These are phyloP conservation scores for Allacma fusca DNA, from an alignment of 2,888 invertebrate species.

Conservation along the genomic window DNA sequence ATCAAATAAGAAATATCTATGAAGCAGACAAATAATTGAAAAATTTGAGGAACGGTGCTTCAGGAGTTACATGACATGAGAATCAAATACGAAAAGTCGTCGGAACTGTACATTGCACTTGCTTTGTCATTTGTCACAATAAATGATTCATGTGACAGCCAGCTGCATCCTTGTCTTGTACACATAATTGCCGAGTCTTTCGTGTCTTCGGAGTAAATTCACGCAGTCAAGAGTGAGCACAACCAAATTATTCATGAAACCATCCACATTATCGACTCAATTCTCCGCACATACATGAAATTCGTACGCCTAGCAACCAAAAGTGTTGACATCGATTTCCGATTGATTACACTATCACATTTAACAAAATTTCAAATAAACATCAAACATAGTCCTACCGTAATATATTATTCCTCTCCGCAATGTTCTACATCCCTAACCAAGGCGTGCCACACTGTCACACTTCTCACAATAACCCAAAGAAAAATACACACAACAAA, in stretches of 20 bases:
- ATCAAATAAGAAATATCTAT: too few relatives aligned
- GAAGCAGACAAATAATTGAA: too few relatives aligned
- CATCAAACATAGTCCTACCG: not conserved
- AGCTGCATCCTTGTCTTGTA: not conserved
- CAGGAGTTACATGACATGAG: too few relatives aligned
- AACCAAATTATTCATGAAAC: not conserved
- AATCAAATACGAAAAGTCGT: too few relatives aligned
- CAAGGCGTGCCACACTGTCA: too few relatives aligned
- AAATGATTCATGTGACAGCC: not conserved
- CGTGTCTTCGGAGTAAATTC: not conserved
- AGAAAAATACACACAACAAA: too few relatives aligned
- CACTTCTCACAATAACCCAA: too few relatives aligned
- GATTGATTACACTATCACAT: conserved; percentile 21
- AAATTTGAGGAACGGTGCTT: too few relatives aligned
- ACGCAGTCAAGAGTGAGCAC: not conserved
- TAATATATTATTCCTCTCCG: not conserved
- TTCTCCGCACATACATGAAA: not conserved
- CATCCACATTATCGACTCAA: conserved; percentile 6
- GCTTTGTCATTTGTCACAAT: not conserved
- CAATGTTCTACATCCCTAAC: too few relatives aligned
- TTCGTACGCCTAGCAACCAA: conserved; percentile 28
- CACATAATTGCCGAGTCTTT: not conserved
- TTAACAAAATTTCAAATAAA: conserved; percentile 12
- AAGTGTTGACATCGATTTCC: conserved; percentile 37
- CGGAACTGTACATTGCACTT: too few relatives aligned